Conservation (phyloP, 2,113 vertebrate genomes). For the Rutilus rutilus region DNA sequence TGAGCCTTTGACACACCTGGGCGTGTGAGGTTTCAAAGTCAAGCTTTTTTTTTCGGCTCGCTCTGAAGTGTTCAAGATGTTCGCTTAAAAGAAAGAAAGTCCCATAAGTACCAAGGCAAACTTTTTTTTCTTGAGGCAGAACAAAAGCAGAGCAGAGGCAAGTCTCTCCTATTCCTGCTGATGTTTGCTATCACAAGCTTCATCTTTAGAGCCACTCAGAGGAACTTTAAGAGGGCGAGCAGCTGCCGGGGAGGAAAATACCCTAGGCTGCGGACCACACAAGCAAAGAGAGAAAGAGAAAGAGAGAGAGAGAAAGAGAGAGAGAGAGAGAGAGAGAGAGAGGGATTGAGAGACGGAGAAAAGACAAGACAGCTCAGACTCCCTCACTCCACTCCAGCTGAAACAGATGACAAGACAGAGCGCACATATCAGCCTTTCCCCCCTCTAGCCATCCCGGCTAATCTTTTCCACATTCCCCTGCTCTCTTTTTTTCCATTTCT, state of each 20-base stretch:
- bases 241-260: slow-evolving; percentile 43
- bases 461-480: slow-evolving; percentile 56
- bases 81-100: slow-evolving; percentile 8
- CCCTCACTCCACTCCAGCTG: slow-evolving; percentile 19
- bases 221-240: slow-evolving; percentile 43
- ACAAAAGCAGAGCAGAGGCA: slow-evolving; percentile 22
- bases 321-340: slow-evolving; percentile 3
- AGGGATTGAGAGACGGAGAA: slow-evolving; percentile 17
- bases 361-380: slow-evolving; percentile 34
- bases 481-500: slow-evolving; percentile 5
- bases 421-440: slow-evolving; percentile 48
- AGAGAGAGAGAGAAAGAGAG: slow-evolving; percentile 1
- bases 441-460: slow-evolving; percentile 47
- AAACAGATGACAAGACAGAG: slow-evolving; percentile 49
- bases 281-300: slow-evolving; percentile 13
- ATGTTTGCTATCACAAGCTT: slow-evolving; percentile 35
- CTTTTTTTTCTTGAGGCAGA: slow-evolving; percentile 25
- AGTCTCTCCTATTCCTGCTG: neutral
- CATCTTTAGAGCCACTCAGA: slow-evolving; percentile 45
- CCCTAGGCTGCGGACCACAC: slow-evolving; percentile 33
- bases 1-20: slow-evolving; percentile 50
- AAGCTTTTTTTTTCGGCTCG: neutral
- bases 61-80: slow-evolving; percentile 54
- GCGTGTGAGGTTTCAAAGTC: slow-evolving; percentile 52
- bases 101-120: slow-evolving; percentile 11